Evolutionary conservation across 2,888 invertebrate species (phyloP), one percentile per base, ranked within the genome.

Genomic region (Tanaodytes sp.): DNA sequence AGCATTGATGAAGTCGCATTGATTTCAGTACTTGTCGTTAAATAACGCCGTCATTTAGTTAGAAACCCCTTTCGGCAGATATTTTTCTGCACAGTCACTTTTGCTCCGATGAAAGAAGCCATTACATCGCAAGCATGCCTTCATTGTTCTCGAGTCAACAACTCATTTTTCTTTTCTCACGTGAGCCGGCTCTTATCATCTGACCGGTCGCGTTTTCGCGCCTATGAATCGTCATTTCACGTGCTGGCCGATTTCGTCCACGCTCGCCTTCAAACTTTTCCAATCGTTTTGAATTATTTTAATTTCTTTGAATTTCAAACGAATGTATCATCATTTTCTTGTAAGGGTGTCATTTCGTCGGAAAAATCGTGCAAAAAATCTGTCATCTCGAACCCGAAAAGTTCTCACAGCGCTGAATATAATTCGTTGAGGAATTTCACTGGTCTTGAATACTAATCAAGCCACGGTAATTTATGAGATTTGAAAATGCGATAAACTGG

Each of bases 101-200:
- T 40, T 63, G 39, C 63, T 51, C 23, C 46, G 67, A 49, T 58
- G 54, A 65, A 71, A 71, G 65, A 57, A 37, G 48, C 54, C 62
- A 63, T 66, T 66, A 66, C 71, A 71, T 65, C 31, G 49, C 69
- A 46, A 64, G 59, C 64, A 57, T 61, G 57, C 58, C 59, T 59
- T 45, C 65, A 65, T 71, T 71, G 70, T 71, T 71, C 71, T 63
- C 63, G 46, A 71, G 70, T 71, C 70, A 65, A 71, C 70, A 54
- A 66, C 57, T 62, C 65, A 64, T 66, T 71, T 71, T 65, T 71
- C 70, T 71, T 62, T 54, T 57, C 61, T 62, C 62, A 62, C 58
- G 43, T 19, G 51, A 46, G 51, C 43, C 57, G 14, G 40, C 42
- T 48, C 61, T 70, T 61, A 59, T 65, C 62, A 59, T 52, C n/a